phyloP scores from a whole-genome alignment of 2,888 invertebrate genomes.

The Tetanocera ferruginea region DNA sequence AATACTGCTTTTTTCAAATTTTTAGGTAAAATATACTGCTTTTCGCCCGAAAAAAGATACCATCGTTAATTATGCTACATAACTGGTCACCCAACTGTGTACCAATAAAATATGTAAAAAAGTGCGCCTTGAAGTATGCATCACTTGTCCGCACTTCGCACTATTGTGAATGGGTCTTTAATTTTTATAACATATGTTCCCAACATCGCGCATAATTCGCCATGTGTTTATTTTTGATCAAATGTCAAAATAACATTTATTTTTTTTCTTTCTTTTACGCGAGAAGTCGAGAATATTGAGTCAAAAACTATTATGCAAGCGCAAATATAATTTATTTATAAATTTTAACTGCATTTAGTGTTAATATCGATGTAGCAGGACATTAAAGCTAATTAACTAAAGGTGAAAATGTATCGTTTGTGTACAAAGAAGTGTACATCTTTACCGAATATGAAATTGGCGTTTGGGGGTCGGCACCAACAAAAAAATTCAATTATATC shows the following conservation, averaged over 20 bases:
- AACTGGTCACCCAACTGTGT: too few species aligned
- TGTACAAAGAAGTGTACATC: conserved; percentile 57
- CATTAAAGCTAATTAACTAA: neutral
- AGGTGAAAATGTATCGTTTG: conserved; percentile 62
- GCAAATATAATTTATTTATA: conserved; percentile 48
- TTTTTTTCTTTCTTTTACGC: conserved; percentile 35
- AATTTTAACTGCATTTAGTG: conserved; percentile 34
- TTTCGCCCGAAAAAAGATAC: too few species aligned
- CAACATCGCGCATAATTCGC: conserved; percentile 30
- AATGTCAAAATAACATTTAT: conserved; percentile 38
- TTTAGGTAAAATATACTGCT: too few species aligned
- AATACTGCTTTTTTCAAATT: too few species aligned
- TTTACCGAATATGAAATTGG: conserved; percentile 55
- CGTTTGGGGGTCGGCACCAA: conserved; percentile 44
- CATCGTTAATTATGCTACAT: too few species aligned
- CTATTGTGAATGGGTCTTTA: neutral
- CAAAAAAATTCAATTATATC: conserved; percentile 46
- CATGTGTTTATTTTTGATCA: conserved; percentile 39
- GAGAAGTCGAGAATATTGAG: neutral
- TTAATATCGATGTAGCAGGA: neutral
- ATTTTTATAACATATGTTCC: neutral
- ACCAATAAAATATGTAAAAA: too few species aligned
- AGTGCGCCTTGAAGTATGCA: too few species aligned
- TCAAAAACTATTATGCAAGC: conserved; percentile 60
- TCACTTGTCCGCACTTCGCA: too few species aligned